Evolutionary conservation across 1,140 invertebrate genomes (phyloP), one percentile per base, ranked within the genome.

Genomic region (Drosophila albomicans): DNA sequence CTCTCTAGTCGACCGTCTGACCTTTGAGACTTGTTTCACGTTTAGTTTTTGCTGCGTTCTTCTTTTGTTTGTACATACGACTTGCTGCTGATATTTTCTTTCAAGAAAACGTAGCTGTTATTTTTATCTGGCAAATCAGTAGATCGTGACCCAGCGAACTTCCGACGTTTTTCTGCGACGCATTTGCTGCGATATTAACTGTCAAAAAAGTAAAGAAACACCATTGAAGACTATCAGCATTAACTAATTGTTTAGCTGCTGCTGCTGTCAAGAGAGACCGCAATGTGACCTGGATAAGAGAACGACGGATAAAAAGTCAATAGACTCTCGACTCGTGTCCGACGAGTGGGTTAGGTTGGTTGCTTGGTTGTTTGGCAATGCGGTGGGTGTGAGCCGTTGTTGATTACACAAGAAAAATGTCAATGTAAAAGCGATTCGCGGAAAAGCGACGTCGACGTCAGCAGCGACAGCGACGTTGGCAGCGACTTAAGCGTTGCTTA

Each of bases 371-470:
- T 87, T 79, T 66, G 66, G 57, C 79, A 87, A 88, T 78, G 59
- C 43, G 51, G 68, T 63, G 79, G 75, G 79, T 62, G 75, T 86
- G 79, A 46, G 62, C 4, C 10, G 58, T 1, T 76, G 58, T 1
- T 76, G 91, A 68, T 74, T 86, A 82, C 57, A 58, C 72, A 91
- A 87, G 88, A 91, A 82, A 25, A 86, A 70, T 91, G 70, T 75
- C 84, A 88, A 78, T 82, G 79, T 72, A 78, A 88, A 81, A 66
- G 52, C 54, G 67, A 75, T 87, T 87, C 85, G 85, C 74, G 74
- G 85, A 87, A 87, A 88, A 81, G 51, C 8, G 51, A 20, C 38
- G 48, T 43, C 61, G 49, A n/a, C 30, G 10, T 5, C 2, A 15
- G 15, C 15, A 15, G 15, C 15, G 43, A 25, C 56, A 35, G 38